Base-by-base conservation (phyloP, 53 echinoderm and acorn worm genomes). In the Pentamera pediparva region DNA sequence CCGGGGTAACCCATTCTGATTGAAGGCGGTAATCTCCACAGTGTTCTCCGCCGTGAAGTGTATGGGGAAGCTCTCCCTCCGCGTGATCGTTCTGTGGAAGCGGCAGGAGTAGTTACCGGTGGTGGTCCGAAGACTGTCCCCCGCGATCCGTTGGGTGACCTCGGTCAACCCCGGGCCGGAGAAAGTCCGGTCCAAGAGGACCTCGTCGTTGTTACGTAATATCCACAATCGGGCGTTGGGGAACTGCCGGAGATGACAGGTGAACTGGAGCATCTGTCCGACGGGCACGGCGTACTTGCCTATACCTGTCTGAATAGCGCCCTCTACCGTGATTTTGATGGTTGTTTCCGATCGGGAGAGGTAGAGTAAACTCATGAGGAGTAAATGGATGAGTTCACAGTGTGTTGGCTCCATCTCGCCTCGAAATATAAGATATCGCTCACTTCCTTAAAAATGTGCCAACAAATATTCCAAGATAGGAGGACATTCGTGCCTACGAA, bases 311-410 rank as follows among this genome's bases (percentile, higher is more conserved):
- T 62, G 63, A 12, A 62, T 15, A 36, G 63, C 63, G 22, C 37
- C 63, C 24, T 17, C 38, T 4, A 62, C 36, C 38, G 19, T 34
- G n/a, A 62, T 4, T 62, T 35, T 39, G 21, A 62, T 12, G 18
- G 63, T 62, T 22, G 39, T 62, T 38, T 62, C 63, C 18, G 63
- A 35, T n/a, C n/a, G n/a, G n/a, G n/a, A n/a, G n/a, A n/a, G n/a
- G n/a, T n/a, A n/a, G n/a, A n/a, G n/a, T n/a, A n/a, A n/a, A n/a
- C n/a, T n/a, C n/a, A n/a, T n/a, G n/a, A n/a, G n/a, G n/a, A n/a
- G n/a, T n/a, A n/a, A n/a, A n/a, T n/a, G n/a, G n/a, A n/a, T n/a
- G n/a, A n/a, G n/a, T n/a, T n/a, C n/a, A n/a, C n/a, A n/a, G n/a
- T n/a, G n/a, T n/a, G n/a, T n/a, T n/a, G n/a, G n/a, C n/a, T n/a